Evolutionary conservation across 2,113 vertebrate genomes (phyloP).

Genomic region (Cheilinus undulatus): DNA sequence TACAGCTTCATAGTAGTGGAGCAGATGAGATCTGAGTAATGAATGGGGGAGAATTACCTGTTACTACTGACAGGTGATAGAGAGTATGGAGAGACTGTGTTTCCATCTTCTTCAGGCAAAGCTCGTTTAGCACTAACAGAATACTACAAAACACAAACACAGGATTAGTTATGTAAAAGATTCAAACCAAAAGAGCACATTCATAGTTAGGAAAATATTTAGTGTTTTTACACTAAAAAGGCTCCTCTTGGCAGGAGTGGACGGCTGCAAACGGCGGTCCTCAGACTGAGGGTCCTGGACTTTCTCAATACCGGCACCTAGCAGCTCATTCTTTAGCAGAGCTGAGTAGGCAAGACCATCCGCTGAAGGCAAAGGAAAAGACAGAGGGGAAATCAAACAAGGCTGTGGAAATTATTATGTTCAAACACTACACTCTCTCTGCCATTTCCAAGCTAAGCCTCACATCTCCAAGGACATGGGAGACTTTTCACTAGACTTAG

Average conservation of each 20-base stretch:
- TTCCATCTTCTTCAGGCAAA: constrained; percentile 92
- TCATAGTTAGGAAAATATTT: background rate
- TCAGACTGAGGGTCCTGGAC: constrained; percentile 98
- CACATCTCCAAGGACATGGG: constrained; percentile 35
- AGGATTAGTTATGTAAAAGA: background rate
- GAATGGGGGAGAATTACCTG: constrained; percentile 83
- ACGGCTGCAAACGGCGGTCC: constrained; percentile 93
- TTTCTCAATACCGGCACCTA: constrained; percentile 97
- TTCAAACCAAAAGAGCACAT: background rate
- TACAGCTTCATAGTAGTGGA: rapidly evolving
- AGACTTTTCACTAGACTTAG: constrained; percentile 33
- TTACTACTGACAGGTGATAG: constrained; percentile 98
- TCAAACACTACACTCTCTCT: constrained; percentile 36
- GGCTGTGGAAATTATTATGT: constrained; percentile 28
- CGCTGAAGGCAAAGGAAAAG: constrained; percentile 52
- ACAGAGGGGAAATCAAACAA: constrained; percentile 45
- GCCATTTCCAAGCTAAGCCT: constrained; percentile 35
- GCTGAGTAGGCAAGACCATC: constrained; percentile 97
- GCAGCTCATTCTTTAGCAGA: constrained; percentile 95
- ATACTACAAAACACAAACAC: constrained; percentile 84
- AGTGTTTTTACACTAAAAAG: constrained; percentile 90
- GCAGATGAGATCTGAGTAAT: background rate
- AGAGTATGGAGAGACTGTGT: constrained; percentile 96
- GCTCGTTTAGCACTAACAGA: constrained; percentile 94
- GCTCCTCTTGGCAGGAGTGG: constrained; percentile 93